Evolutionary conservation across 2,888 invertebrate species (phyloP), one percentile per base, ranked within the genome.

Genomic region (Plebejus argus): DNA sequence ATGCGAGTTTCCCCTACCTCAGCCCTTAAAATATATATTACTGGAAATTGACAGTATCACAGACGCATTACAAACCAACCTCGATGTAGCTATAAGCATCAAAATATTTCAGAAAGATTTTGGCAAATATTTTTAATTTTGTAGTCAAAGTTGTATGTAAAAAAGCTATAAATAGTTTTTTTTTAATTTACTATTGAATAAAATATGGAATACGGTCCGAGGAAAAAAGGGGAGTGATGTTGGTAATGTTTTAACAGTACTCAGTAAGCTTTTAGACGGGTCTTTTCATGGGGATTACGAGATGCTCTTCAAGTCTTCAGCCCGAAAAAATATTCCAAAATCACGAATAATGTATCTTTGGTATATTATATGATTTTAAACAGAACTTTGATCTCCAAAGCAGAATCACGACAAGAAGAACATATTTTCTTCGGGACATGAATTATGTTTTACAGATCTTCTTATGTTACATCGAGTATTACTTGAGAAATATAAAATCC

Each of bases 1-100:
- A 66, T 33, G 28, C 66, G 66, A 66, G 66, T 33, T 66, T 66
- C 66, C 66, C 66, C 66, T 66, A 28, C 28, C 66, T 33, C 28
- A 66, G 66, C 28, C 66, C 28, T 66, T 66, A 66, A 66, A n/a
- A n/a, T n/a, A 66, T 66, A 66, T 66, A 66, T 66, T 18, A 66
- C 66, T 66, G 28, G 5, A 33, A 66, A 66, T 66, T 28, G 66
- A 66, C 66, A 66, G 66, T 66, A 66, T 66, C 66, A 66, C 66
- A 12, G 20, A 66, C 15, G 28, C 61, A 23, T 23, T 23, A 66
- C 61, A 66, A 66, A 66, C 28, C 28, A 28, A 20, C 66, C 66
- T 66, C 28, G 33, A 33, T 33, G 66, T 28, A 28, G 66, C 66
- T 15, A n/a, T n/a, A 5, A 53, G 53, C 15, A 20, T 5, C 8